Percentiles rank a stretch among this genome's conserved stretches.
Conservation (phyloP, 2,888 invertebrate species). For the Entomobrya proxima region DNA sequence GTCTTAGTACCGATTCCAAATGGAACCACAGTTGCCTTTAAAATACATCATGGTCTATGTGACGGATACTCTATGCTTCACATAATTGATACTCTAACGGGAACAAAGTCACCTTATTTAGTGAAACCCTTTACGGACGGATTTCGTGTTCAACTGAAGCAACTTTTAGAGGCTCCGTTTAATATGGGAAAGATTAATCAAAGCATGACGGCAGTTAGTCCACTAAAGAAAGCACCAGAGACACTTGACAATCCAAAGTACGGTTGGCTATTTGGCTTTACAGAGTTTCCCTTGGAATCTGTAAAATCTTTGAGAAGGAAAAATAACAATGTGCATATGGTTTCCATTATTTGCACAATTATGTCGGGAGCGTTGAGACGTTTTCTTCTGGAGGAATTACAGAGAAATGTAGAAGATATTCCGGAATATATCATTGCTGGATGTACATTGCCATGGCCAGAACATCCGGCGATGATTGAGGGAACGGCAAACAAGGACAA, state of each 20-base stretch:
- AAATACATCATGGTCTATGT: slow-evolving; percentile 60
- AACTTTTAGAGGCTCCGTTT: slow-evolving; percentile 54
- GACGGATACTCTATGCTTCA: slow-evolving; percentile 58
- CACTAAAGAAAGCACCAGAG: too few relatives aligned
- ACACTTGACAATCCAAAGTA: not conserved
- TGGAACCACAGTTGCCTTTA: slow-evolving; percentile 24
- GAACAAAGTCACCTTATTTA: slow-evolving; percentile 47
- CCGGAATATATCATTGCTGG: slow-evolving; percentile 14
- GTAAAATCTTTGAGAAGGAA: slow-evolving; percentile 43
- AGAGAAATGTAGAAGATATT: not conserved
- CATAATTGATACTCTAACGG: slow-evolving; percentile 50
- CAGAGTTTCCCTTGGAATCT: slow-evolving; percentile 7
- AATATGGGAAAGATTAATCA: slow-evolving; percentile 30
- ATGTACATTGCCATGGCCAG: slow-evolving; percentile 47
- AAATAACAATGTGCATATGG: slow-evolving; percentile 28
- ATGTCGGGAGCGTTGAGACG: slow-evolving; percentile 36
- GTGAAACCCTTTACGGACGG: slow-evolving; percentile 43
- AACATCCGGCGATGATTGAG: slow-evolving; percentile 41
- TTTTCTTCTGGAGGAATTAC: slow-evolving; percentile 30
- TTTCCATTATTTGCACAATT: slow-evolving; percentile 31
- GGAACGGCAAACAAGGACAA: not conserved
- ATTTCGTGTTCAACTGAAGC: slow-evolving; percentile 1
- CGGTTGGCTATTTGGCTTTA: slow-evolving; percentile 42
- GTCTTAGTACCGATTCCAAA: not conserved
- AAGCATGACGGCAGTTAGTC: not conserved